Base-by-base conservation (phyloP, 2,113 vertebrate genomes). In the Dryoscopus gambensis region DNA sequence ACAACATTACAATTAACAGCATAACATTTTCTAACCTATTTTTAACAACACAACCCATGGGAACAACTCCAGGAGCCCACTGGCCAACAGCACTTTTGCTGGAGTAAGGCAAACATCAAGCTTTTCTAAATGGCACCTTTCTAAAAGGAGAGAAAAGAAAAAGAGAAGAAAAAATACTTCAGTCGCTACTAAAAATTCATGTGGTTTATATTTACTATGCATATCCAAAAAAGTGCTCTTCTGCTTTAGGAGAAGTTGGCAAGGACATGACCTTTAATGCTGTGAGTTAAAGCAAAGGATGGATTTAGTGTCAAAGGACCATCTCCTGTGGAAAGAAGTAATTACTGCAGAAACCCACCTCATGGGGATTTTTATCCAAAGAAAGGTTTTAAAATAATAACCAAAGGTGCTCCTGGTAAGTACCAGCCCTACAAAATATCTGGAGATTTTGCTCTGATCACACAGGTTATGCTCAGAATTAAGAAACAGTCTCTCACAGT, bases 371-470 rank as follows among this genome's bases (percentile, higher is more conserved):
- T 90, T 94, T 93, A 64, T 79, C 87, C 64, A 84, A 85, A 87
- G 69, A 96, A 95, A 96, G 44, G 47, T 94, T 91, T 96, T 19
- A 56, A 96, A 92, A 81, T 59, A 87, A 57, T 74, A 85, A 91
- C 75, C 59, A 96, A 62, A 95, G 81, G 95, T 85, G 83, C 92
- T 97, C 52, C 65, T 92, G 84, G 74, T 71, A 95, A 86, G 80
- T 68, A 62, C 53, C 95, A 95, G 94, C 52, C 31, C 64, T 59
- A 24, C 44, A 97, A 96, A 96, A 64, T 37, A 89, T 24, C 62
- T 78, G 3, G 33, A 92, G 77, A 87, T 90, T 90, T 93, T 90
- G 56, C 88, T 97, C 94, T 76, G 67, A 95, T 94, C 86, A 69
- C n/a, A 40, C 9, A 44, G 79, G 64, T 44, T 78, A 93, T 87